phyloP scores from a whole-genome alignment of 1,140 invertebrate species.

The Ostrea denselamellosa region DNA sequence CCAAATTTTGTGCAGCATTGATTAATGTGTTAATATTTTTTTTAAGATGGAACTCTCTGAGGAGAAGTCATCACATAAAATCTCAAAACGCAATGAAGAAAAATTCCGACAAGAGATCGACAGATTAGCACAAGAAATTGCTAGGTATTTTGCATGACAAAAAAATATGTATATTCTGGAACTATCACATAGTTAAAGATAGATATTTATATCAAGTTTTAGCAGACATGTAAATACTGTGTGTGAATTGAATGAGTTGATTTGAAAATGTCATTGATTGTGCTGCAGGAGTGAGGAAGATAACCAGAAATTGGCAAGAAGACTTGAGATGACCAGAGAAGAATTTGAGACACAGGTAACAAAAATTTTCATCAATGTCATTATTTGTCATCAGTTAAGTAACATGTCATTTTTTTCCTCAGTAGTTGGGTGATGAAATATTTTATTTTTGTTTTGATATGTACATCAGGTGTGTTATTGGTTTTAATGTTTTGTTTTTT shows the following conservation, averaged over 20 bases:
- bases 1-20: background rate
- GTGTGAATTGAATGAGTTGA: background rate
- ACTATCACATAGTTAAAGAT: background rate
- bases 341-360: constrained; percentile 73
- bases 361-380: background rate
- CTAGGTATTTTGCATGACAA: constrained; percentile 54
- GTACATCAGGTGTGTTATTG: background rate
- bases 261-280: background rate
- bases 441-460: background rate
- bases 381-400: background rate
- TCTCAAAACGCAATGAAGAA: constrained; percentile 71
- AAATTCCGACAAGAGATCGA: constrained; percentile 69
- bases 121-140: constrained; percentile 68
- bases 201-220: no score
- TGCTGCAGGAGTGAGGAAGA: constrained; percentile 72
- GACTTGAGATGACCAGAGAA: constrained; percentile 69
- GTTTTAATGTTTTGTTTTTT: background rate
- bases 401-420: background rate
- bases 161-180: background rate
- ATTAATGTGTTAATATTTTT: background rate
- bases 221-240: no score
- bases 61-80: constrained; percentile 72
- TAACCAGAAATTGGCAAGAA: constrained; percentile 64
- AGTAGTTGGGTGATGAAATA: constrained; percentile 9
- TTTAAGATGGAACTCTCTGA: constrained; percentile 74